Percentiles rank a stretch among this genome's conserved stretches.
Conservation (phyloP, 2,797 vertebrate genomes). For the Pterois miles region DNA sequence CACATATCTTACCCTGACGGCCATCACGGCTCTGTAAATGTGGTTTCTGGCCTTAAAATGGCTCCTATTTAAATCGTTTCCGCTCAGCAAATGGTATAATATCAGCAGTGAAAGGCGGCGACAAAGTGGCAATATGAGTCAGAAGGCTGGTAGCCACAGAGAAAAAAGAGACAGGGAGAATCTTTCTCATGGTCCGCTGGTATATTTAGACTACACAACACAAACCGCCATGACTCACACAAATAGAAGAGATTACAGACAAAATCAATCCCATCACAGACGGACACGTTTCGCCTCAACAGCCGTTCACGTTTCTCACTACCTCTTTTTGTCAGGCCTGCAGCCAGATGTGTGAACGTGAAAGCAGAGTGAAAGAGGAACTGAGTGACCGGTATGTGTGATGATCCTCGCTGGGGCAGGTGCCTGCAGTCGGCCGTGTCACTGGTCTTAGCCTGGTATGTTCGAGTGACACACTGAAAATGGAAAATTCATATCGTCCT, state of each 20-base stretch:
- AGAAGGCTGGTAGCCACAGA: slow-evolving; percentile 58
- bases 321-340: slow-evolving; percentile 70
- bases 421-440: slow-evolving; percentile 39
- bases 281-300: slow-evolving; percentile 57
- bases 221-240: slow-evolving; percentile 65
- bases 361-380: slow-evolving; percentile 57
- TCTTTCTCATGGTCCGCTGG: slow-evolving; percentile 67
- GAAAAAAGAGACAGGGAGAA: slow-evolving; percentile 45
- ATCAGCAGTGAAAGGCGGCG: slow-evolving; percentile 42
- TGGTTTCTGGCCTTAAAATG: slow-evolving; percentile 57
- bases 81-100: slow-evolving; percentile 40
- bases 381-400: slow-evolving; percentile 19
- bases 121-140: slow-evolving; percentile 52
- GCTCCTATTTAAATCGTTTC: slow-evolving; percentile 49
- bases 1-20: slow-evolving; percentile 21
- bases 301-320: slow-evolving; percentile 67
- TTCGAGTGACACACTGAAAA: neutral
- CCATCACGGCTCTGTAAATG: slow-evolving; percentile 48
- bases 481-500: neutral
- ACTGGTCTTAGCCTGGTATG: neutral
- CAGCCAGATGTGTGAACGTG: neutral
- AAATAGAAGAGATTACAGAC: slow-evolving; percentile 28
- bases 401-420: slow-evolving; percentile 24
- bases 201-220: slow-evolving; percentile 72
- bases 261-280: slow-evolving; percentile 41